Evolutionary conservation across 1,140 invertebrate species (phyloP), one percentile per base, ranked within the genome.

Genomic region (Penaeus japonicus): DNA sequence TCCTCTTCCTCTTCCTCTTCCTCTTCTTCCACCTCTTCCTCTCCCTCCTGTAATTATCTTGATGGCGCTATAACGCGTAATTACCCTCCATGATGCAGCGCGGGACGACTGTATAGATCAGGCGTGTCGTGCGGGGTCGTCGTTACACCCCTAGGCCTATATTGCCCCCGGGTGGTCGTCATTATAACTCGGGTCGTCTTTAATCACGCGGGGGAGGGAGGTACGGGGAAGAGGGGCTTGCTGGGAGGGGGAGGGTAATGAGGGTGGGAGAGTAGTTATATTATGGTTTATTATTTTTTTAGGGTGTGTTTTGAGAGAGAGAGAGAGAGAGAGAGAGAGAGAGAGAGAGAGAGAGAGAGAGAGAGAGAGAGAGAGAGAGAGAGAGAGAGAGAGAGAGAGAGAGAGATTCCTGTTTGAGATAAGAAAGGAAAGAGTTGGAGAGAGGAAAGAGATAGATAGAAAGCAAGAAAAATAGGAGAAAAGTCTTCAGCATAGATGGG

Each of bases 381-480:
- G 53, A 47, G 54, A 35, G 53, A 20, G 53, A 81, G 27, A 53
- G 79, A 54, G 53, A 55, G 20, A 39, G 80, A 30, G 30, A 47
- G 47, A 59, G 15, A 17, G 57, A n/a, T 17, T 17, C n/a, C n/a
- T 17, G n/a, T 15, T 17, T 59, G 57, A n/a, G 57, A 59, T 17
- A n/a, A 15, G n/a, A 59, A 59, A 53, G 53, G 53, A 55, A 53
- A 81, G 78, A 55, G 53, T 30, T 20, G 18, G 20, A n/a, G 35
- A 81, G 78, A 81, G 78, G 77, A 79, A 39, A 39, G 27, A 79
- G 35, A 39, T 27, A 79, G 35, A 79, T 27, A 79, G 77, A 79
- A 22, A 39, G 10, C 24, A 79, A 5, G 35, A 17, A 79, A 80
- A 57, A 10, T 39, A 39, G 39, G 39, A 47, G 10, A 47, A 47